Evolutionary conservation across 2,888 invertebrate species (phyloP).

Genomic region (Harpagoxenus sublaevis): DNA sequence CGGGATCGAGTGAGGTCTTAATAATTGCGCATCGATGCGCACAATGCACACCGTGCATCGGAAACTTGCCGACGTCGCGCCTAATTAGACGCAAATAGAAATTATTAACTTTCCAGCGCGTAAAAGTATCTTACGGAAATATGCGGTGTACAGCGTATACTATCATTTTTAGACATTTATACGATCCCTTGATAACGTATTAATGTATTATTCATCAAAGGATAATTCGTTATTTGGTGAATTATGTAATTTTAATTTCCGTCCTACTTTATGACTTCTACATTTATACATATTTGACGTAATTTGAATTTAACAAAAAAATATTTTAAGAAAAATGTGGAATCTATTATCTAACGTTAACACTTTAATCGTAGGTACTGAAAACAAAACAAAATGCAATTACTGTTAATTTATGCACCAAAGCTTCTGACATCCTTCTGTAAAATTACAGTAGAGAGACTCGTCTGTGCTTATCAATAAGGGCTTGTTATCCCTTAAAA

Average conservation of each 20-base stretch:
- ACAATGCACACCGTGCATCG: slow-evolving; percentile 31
- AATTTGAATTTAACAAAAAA: not conserved
- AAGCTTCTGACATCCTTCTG: not conserved
- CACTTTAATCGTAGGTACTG: not conserved
- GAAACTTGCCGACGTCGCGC: slow-evolving; percentile 34
- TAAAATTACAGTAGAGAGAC: slow-evolving; percentile 2
- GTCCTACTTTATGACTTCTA: not conserved
- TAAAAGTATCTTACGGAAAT: not conserved
- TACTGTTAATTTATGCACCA: not conserved
- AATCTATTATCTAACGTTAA: not conserved
- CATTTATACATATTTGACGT: not conserved
- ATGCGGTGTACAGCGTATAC: not conserved
- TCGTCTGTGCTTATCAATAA: not conserved
- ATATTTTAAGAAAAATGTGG: not conserved
- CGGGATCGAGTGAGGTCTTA: slow-evolving; percentile 53
- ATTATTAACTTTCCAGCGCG: slow-evolving; percentile 40
- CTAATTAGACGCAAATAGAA: slow-evolving; percentile 42
- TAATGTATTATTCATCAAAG: not conserved
- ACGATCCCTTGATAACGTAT: not conserved
- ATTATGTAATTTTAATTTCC: not conserved
- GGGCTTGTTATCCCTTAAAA: slow-evolving; percentile 14
- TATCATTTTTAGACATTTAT: not conserved
- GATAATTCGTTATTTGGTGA: not conserved
- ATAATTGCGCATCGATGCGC: slow-evolving; percentile 55
- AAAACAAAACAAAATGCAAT: not conserved